Evolutionary conservation across 2,797 vertebrate species (phyloP).

Genomic region (Manis crassicaudata): DNA sequence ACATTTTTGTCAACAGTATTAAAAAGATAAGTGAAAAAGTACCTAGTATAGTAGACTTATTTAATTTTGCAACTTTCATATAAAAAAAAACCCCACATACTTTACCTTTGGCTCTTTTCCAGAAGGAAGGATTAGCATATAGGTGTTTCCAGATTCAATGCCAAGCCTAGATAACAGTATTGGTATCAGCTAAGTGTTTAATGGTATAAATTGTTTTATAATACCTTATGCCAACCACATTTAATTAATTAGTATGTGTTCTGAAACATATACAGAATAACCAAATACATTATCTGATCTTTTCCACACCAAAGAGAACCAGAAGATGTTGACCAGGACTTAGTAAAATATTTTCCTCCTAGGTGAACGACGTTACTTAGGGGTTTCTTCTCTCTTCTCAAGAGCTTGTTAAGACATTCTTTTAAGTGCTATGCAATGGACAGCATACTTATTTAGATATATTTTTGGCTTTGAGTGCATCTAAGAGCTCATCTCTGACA

Average conservation of each 20-base stretch:
- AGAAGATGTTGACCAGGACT: slow-evolving; percentile 25
- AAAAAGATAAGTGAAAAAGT: slow-evolving; percentile 42
- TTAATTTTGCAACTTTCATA: not conserved
- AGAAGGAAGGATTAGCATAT: not conserved
- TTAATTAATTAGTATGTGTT: slow-evolving; percentile 35
- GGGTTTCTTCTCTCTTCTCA: slow-evolving; percentile 22
- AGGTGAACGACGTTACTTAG: slow-evolving; percentile 39
- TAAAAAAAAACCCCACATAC: not conserved
- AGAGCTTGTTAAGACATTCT: not conserved
- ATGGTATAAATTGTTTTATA: not conserved
- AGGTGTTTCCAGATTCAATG: slow-evolving; percentile 36
- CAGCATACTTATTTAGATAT: slow-evolving; percentile 10
- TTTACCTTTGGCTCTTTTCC: not conserved
- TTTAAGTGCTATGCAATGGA: not conserved
- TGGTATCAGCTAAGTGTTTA: slow-evolving; percentile 17
- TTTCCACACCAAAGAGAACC: slow-evolving; percentile 35
- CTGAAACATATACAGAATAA: slow-evolving; percentile 45
- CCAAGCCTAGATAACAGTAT: not conserved
- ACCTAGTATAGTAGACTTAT: not conserved
- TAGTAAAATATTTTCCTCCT: slow-evolving; percentile 38
- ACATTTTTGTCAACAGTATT: slow-evolving; percentile 10
- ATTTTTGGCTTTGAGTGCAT: not conserved
- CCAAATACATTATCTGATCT: slow-evolving; percentile 40
- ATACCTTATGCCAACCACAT: slow-evolving; percentile 35
- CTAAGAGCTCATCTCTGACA: slow-evolving; percentile 24